Evolutionary conservation across 2,113 vertebrate species (phyloP), one percentile per base, ranked within the genome.

Genomic region (Oryzias woworae): DNA sequence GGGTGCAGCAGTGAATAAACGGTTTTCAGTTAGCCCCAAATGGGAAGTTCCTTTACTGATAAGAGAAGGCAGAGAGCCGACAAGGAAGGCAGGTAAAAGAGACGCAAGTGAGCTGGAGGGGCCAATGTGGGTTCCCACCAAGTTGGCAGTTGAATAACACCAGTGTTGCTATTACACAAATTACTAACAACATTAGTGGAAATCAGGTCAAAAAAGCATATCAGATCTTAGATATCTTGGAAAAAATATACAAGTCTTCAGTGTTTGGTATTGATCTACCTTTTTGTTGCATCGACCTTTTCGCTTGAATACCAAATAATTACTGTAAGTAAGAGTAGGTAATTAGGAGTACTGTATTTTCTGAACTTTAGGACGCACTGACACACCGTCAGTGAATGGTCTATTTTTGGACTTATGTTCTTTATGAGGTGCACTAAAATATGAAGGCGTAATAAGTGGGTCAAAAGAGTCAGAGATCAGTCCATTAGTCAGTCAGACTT

Each of bases 21-120:
- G 85, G 73, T 89, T 89, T 85, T 87, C 87, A 85, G 88, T 90
- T 90, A 69, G 75, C 65, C 71, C 73, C 59, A 61, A 82, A 82
- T 81, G 76, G 84, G 76, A 83, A 83, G 77, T 88, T 81, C 62
- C 62, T 84, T 64, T 69, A 42, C 80, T 76, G 84, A 88, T 87
- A 85, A 89, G 75, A 48, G 62, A 42, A 78, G 66, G 64, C 23
- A 4, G 43, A 73, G 65, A 42, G 62, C 71, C 62, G 49, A 67
- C 61, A 66, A 54, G 48, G 75, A 79, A 42, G n/a, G 55, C 61
- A 79, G 62, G 57, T 71, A 59, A 82, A 62, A 52, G 62, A 72
- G 58, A 77, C 16, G 58, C 45, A 53, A 54, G 4, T 48, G 31
- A 72, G 71, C 58, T 18, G 22, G 53, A 60, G 60, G 66, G 52